Base-by-base conservation (phyloP, 2,113 vertebrate genomes). In the Todiramphus saurophagus region DNA sequence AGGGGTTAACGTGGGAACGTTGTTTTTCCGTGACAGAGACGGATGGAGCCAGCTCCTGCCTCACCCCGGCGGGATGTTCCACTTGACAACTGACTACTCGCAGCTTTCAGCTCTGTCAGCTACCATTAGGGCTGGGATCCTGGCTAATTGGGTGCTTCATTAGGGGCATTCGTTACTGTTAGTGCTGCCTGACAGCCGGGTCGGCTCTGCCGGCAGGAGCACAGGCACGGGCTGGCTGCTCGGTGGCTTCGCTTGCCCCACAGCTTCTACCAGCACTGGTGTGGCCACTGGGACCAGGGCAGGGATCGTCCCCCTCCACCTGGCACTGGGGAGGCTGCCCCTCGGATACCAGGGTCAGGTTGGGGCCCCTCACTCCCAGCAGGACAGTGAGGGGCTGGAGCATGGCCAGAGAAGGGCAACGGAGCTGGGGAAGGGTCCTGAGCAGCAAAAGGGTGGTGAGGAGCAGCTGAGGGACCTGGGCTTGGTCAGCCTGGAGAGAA, bases 91-190 rank as follows among this genome's bases (percentile, higher is more conserved):
- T 82, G 92, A 87, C 95, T 96, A 78, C 83, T 83, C 58, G 55
- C 58, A 93, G 96, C 94, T 95, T 92, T 95, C 95, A 89, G 93
- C 95, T 95, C 97, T 94, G 96, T 97, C 97, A 97, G 94, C 96
- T 94, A 75, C 96, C 91, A 97, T 97, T 97, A 97, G 62, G 91
- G 80, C 89, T 86, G 67, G 94, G 95, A 96, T 93, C 90, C 62
- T 8, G 79, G 87, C 92, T 97, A 97, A 97, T 97, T 97, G 95
- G 96, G 92, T 91, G 88, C 95, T 97, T 97, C 94, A 96, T 97
- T 96, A 97, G 86, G 94, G 94, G 94, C 90, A 95, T 96, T 96
- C 96, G 86, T 94, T 97, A 96, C 93, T 6, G 83, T 92, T 91
- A 97, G 87, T 27, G 30, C 83, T 67, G 76, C 91, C 93, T 97